phyloP scores from a whole-genome alignment of 2,113 vertebrate genomes.

The Coryphaenoides rupestris region DNA sequence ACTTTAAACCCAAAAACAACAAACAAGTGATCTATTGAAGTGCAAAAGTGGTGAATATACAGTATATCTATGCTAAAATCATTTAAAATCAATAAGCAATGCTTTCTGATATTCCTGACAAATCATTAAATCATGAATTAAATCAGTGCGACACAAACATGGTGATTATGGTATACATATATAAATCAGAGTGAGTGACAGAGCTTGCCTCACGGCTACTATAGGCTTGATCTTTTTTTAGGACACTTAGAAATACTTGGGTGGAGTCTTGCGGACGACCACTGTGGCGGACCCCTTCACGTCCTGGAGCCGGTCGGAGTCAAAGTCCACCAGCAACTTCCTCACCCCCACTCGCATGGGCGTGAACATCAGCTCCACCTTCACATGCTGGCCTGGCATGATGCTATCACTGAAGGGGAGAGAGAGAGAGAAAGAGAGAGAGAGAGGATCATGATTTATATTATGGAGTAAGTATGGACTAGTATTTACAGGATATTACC shows the following conservation, averaged over 20 bases:
- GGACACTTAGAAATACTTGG: neutral
- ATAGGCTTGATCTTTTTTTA: neutral
- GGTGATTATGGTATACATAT: neutral
- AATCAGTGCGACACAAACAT: neutral
- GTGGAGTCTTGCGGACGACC: constrained; percentile 50
- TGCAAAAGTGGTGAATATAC: neutral
- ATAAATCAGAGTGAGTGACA: neutral
- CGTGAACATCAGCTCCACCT: constrained; percentile 58
- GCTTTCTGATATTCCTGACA: neutral
- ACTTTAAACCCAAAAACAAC: too few species aligned
- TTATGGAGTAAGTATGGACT: too few species aligned
- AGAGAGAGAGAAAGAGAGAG: neutral
- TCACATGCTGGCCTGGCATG: constrained; percentile 61
- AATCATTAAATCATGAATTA: neutral
- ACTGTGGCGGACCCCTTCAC: constrained; percentile 69
- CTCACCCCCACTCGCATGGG: constrained; percentile 63
- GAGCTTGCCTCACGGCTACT: neutral
- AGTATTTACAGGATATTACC: too few species aligned
- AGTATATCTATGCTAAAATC: neutral
- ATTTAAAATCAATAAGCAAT: neutral
- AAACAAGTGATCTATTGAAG: neutral
- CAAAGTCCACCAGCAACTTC: constrained; percentile 76
- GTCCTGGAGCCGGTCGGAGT: constrained; percentile 69
- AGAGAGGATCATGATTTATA: too few species aligned
- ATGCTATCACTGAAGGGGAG: constrained; percentile 54